These are phyloP conservation scores for Calephelis virginiensis DNA, from an alignment of 1,140 invertebrate species.

Conservation along the genomic window DNA sequence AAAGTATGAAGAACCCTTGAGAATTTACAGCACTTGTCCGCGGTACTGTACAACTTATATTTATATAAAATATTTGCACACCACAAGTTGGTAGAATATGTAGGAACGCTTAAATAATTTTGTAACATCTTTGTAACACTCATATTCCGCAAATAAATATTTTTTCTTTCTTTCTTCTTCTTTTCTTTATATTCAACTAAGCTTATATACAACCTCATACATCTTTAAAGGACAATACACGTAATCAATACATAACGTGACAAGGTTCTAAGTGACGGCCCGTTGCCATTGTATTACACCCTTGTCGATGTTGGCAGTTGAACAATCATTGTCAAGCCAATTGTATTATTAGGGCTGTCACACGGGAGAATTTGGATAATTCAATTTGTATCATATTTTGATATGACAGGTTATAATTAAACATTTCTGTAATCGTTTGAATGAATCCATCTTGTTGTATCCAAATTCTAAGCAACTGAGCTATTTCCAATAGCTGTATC, in stretches of 20 bases:
- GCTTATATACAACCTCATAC: constrained; percentile 2
- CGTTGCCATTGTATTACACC: constrained; percentile 34
- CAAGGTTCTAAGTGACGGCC: constrained; percentile 36
- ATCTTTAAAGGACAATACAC: constrained; percentile 23
- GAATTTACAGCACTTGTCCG: too few relatives aligned
- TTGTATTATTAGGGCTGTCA: constrained; percentile 31
- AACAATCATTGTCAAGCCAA: constrained; percentile 40
- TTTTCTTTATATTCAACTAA: background rate
- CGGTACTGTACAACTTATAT: too few relatives aligned
- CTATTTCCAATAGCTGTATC: too few relatives aligned
- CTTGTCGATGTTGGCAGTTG: constrained; percentile 41
- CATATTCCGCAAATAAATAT: too few relatives aligned
- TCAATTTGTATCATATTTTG: constrained; percentile 2
- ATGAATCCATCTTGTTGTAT: background rate
- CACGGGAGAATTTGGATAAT: constrained; percentile 10
- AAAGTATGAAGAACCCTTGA: too few relatives aligned
- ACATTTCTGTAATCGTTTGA: too few relatives aligned
- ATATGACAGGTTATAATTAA: background rate
- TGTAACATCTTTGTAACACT: too few relatives aligned
- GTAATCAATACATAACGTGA: constrained; percentile 36
- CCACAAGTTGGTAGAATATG: too few relatives aligned
- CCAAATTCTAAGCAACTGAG: background rate
- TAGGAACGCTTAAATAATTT: too few relatives aligned
- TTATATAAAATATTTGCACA: too few relatives aligned
- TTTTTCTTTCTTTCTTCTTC: too few relatives aligned